phyloP scores from a whole-genome alignment of 2,888 invertebrate genomes.

The Pollenia griseotomentosa region DNA sequence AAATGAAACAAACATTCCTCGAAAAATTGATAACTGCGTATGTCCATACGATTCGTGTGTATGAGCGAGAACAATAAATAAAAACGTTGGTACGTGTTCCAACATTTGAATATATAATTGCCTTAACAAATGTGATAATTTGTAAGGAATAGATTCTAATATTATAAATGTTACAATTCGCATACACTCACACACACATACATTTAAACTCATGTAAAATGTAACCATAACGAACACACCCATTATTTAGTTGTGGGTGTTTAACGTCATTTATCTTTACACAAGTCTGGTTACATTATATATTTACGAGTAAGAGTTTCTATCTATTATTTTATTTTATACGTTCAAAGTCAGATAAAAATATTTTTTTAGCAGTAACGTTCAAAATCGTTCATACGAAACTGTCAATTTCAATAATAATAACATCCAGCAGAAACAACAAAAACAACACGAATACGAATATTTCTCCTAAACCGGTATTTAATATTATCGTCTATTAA shows the following conservation, averaged over 20 bases:
- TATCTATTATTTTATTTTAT: slow-evolving; percentile 15
- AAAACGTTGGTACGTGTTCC: slow-evolving; percentile 21
- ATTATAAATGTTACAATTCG: slow-evolving; percentile 8
- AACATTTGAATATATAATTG: slow-evolving; percentile 42
- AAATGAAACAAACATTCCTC: slow-evolving; percentile 25
- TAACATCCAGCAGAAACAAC: slow-evolving; percentile 1
- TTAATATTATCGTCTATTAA: neutral
- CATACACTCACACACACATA: neutral
- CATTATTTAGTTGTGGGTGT: slow-evolving; percentile 29
- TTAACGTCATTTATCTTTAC: slow-evolving; percentile 35
- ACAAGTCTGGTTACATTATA: slow-evolving; percentile 28
- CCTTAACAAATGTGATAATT: slow-evolving; percentile 48
- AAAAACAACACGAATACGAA: neutral
- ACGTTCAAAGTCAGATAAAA: neutral
- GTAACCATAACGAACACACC: neutral
- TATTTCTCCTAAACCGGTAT: neutral
- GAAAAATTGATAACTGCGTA: neutral
- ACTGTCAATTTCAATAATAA: slow-evolving; percentile 33
- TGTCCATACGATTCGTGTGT: neutral
- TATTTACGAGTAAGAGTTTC: slow-evolving; percentile 10
- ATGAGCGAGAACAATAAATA: neutral
- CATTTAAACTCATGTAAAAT: neutral
- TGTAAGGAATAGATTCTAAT: slow-evolving; percentile 22
- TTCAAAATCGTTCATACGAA: slow-evolving; percentile 27
- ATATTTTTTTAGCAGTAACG: slow-evolving; percentile 12